Evolutionary conservation across 2,113 vertebrate genomes (phyloP).

Genomic region (Crotalus tigris): DNA sequence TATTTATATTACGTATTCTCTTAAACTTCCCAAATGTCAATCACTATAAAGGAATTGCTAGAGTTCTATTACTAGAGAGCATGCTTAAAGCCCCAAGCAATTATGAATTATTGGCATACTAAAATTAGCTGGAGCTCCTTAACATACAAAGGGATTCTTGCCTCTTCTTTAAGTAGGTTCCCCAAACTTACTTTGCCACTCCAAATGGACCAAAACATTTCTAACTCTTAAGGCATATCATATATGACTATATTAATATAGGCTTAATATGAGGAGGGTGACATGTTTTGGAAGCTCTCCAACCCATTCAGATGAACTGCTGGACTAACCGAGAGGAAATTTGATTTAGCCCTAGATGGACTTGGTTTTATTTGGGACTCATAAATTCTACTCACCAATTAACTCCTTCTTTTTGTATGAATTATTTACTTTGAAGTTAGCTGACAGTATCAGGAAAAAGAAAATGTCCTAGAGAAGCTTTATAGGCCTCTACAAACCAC

Average conservation of each 20-base stretch:
- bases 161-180: background rate
- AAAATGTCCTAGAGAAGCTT: background rate
- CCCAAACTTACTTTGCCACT: background rate
- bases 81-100: background rate
- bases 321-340: background rate
- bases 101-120: background rate
- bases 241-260: background rate
- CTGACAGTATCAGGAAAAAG: too few relatives aligned
- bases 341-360: background rate
- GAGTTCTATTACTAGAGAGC: background rate
- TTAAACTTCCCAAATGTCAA: background rate
- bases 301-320: background rate
- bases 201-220: background rate
- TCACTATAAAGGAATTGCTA: background rate
- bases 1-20: accelerated
- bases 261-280: background rate
- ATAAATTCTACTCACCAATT: background rate
- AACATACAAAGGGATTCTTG: background rate
- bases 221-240: background rate
- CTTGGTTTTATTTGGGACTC: background rate
- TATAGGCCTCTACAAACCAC: background rate
- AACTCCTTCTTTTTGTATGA: background rate
- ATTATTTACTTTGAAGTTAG: background rate
- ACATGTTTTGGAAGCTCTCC: background rate
- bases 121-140: background rate